Conservation (phyloP, 2,888 invertebrate species). For the Operophtera brumata region DNA sequence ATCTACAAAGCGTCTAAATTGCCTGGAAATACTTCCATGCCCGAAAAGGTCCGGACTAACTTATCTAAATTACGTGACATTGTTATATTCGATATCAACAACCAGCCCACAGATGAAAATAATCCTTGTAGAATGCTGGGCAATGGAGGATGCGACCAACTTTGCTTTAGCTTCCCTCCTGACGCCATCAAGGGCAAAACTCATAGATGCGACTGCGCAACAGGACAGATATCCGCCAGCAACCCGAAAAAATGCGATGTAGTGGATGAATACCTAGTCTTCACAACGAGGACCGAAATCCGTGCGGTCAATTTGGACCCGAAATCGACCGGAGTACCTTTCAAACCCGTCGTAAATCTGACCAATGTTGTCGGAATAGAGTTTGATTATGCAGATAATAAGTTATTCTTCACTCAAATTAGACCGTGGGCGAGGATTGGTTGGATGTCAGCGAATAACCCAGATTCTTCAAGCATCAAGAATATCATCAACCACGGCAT, state of each 20-base stretch:
- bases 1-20: constrained; percentile 90
- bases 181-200: constrained; percentile 78
- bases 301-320: constrained; percentile 94
- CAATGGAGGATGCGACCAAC: constrained; percentile 94
- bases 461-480: constrained; percentile 82
- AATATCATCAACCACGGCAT: constrained; percentile 89
- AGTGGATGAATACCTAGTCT: constrained; percentile 94
- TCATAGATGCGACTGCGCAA: constrained; percentile 94
- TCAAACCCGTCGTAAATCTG: constrained; percentile 90
- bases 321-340: constrained; percentile 89
- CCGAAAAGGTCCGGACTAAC: constrained; percentile 89
- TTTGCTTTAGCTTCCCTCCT: constrained; percentile 95
- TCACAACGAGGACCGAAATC: constrained; percentile 96
- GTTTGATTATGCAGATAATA: constrained; percentile 94
- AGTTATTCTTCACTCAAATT: constrained; percentile 95
- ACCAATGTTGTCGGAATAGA: constrained; percentile 97
- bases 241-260: constrained; percentile 88
- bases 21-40: constrained; percentile 85
- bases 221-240: constrained; percentile 86
- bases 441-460: constrained; percentile 87
- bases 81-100: constrained; percentile 92
- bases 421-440: constrained; percentile 94
- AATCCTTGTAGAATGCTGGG: constrained; percentile 89
- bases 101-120: constrained; percentile 91
- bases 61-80: constrained; percentile 93